A percentile compares a stretch with the other conserved stretches of the same genome.
Conservation (phyloP, 2,888 invertebrate genomes). For the Resseliella maxima region DNA sequence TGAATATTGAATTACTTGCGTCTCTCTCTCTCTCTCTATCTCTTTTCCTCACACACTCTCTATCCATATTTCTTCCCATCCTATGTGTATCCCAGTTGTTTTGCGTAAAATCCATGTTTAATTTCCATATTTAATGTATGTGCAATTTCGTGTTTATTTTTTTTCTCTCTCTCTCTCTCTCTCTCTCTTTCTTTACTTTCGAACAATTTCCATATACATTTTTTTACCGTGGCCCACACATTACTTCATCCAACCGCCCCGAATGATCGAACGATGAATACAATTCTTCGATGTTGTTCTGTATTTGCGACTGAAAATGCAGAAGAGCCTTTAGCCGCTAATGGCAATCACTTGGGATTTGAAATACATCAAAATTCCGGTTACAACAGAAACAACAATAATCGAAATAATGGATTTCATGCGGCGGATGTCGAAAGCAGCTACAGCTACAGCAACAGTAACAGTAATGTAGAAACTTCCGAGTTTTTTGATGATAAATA, state of each 20-base stretch:
- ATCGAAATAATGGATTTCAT: slow-evolving; percentile 57
- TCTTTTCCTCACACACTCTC: neutral
- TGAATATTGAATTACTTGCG: slow-evolving; percentile 13
- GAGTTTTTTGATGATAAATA: slow-evolving; percentile 64
- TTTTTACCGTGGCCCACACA: neutral
- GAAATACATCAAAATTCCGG: slow-evolving; percentile 58
- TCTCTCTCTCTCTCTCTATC: neutral
- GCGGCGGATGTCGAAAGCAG: slow-evolving; percentile 48
- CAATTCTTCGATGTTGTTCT: neutral
- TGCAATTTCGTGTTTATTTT: neutral
- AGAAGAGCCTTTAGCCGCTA: slow-evolving; percentile 57
- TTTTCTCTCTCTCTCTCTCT: neutral
- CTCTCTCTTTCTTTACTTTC: too few relatives aligned
- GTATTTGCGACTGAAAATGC: neutral
- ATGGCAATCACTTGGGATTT: slow-evolving; percentile 57
- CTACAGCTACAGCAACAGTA: slow-evolving; percentile 41
- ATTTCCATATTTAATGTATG: slow-evolving; percentile 41
- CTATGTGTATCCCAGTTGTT: neutral
- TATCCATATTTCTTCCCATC: neutral
- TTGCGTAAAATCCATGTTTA: slow-evolving; percentile 18
- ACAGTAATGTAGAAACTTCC: slow-evolving; percentile 61
- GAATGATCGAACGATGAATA: neutral
- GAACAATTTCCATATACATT: too few relatives aligned
- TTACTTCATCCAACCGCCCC: neutral
- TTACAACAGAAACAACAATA: slow-evolving; percentile 55